phyloP scores from a whole-genome alignment of 2,797 vertebrate genomes.

The Sebastes reedi region DNA sequence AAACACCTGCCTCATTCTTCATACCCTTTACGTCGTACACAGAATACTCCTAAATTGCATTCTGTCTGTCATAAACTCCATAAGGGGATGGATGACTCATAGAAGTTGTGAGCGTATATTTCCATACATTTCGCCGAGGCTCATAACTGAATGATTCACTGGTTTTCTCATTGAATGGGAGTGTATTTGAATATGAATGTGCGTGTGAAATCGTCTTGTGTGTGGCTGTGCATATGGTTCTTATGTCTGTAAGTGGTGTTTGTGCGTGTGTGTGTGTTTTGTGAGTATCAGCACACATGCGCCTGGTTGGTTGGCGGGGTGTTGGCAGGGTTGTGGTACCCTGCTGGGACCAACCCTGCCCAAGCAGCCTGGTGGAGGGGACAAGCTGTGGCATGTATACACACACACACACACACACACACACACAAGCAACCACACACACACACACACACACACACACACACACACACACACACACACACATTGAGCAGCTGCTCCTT shows the following conservation, averaged over 20 bases:
- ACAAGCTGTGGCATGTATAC: slow-evolving; percentile 78
- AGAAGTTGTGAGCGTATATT: slow-evolving; percentile 64
- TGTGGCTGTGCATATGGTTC: slow-evolving; percentile 51
- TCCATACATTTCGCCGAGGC: slow-evolving; percentile 64
- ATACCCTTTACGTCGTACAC: slow-evolving; percentile 44
- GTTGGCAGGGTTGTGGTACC: slow-evolving; percentile 80
- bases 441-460: slow-evolving; percentile 9
- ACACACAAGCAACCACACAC: slow-evolving; percentile 15
- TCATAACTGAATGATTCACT: slow-evolving; percentile 68
- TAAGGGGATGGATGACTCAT: slow-evolving; percentile 59
- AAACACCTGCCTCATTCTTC: slow-evolving; percentile 65
- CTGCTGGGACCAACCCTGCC: slow-evolving; percentile 82
- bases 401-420: slow-evolving; percentile 40
- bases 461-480: slow-evolving; percentile 28
- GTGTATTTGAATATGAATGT: slow-evolving; percentile 74
- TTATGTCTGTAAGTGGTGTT: slow-evolving; percentile 44
- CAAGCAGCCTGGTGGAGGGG: slow-evolving; percentile 77
- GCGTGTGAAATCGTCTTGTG: slow-evolving; percentile 64
- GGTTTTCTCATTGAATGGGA: slow-evolving; percentile 53
- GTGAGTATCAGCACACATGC: slow-evolving; percentile 55
- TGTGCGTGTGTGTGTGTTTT: slow-evolving; percentile 22
- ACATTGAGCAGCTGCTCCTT: slow-evolving; percentile 79
- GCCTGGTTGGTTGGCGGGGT: slow-evolving; percentile 64
- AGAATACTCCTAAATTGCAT: slow-evolving; percentile 64
- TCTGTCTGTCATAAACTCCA: slow-evolving; percentile 65